Evolutionary conservation across 2,888 invertebrate genomes (phyloP).

Genomic region (Nemotelus nigrinus): DNA sequence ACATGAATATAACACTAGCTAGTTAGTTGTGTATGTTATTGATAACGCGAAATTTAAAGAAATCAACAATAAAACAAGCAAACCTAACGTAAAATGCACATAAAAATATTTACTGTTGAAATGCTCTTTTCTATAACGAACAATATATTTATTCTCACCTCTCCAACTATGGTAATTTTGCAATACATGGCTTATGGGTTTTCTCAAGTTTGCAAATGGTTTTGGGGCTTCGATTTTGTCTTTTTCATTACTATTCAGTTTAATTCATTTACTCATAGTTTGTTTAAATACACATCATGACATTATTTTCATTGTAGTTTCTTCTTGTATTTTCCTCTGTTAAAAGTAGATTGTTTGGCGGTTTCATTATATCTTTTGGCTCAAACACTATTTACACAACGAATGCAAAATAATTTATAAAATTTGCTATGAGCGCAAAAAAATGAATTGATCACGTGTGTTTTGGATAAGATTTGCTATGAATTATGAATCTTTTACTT

Average conservation of each 20-base stretch:
- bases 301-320: constrained; percentile 21
- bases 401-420: constrained; percentile 3
- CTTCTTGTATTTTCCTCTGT: constrained; percentile 22
- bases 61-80: no score
- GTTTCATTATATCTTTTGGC: constrained; percentile 22
- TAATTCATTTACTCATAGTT: no score
- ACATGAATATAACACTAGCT: no score
- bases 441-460: background rate
- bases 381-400: constrained; percentile 28
- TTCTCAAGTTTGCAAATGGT: background rate
- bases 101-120: background rate
- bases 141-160: background rate
- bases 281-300: no score
- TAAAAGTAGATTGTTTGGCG: constrained; percentile 34
- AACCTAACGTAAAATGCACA: no score
- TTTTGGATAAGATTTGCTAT: background rate
- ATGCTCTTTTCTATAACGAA: background rate
- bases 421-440: constrained; percentile 5
- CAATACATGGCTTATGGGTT: background rate
- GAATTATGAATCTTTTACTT: background rate
- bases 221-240: background rate
- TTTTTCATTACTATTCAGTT: no score
- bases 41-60: no score
- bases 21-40: no score
- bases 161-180: background rate